Evolutionary conservation across 2,888 invertebrate genomes (phyloP).

Genomic region (Chloroclysta siterata): DNA sequence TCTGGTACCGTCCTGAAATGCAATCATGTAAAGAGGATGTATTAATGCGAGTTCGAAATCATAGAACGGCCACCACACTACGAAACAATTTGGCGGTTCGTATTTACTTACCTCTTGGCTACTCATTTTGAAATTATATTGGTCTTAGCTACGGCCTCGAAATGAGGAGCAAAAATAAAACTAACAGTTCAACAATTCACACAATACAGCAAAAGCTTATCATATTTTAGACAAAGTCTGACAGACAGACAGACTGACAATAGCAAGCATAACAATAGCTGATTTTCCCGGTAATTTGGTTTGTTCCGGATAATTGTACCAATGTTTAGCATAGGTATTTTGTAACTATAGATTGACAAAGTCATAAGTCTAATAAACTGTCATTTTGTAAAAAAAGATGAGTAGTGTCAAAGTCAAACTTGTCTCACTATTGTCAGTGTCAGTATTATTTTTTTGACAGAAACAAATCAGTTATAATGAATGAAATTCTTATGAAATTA

Average conservation of each 20-base stretch:
- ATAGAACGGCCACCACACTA: neutral
- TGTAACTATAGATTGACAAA: too few relatives aligned
- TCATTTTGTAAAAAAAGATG: too few relatives aligned
- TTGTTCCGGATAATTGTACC: slow-evolving; percentile 3
- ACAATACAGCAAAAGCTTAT: neutral
- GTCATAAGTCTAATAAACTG: too few relatives aligned
- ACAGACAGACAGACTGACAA: too few relatives aligned
- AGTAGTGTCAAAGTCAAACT: too few relatives aligned
- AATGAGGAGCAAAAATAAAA: neutral
- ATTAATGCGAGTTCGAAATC: neutral
- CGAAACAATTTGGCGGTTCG: neutral
- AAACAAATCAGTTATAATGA: too few relatives aligned
- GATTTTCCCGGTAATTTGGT: slow-evolving; percentile 18
- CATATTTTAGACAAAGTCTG: too few relatives aligned
- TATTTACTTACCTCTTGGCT: slow-evolving; percentile 47
- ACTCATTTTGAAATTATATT: slow-evolving; percentile 47
- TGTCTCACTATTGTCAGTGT: too few relatives aligned
- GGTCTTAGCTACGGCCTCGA: neutral
- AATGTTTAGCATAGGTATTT: slow-evolving; percentile 1
- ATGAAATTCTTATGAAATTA: too few relatives aligned
- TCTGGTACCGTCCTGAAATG: slow-evolving; percentile 50
- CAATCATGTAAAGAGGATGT: neutral
- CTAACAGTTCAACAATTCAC: neutral
- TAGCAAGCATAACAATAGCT: too few relatives aligned
- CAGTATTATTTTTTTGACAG: too few relatives aligned